phyloP scores from a whole-genome alignment of 2,113 vertebrate genomes.

The Lophius piscatorius region DNA sequence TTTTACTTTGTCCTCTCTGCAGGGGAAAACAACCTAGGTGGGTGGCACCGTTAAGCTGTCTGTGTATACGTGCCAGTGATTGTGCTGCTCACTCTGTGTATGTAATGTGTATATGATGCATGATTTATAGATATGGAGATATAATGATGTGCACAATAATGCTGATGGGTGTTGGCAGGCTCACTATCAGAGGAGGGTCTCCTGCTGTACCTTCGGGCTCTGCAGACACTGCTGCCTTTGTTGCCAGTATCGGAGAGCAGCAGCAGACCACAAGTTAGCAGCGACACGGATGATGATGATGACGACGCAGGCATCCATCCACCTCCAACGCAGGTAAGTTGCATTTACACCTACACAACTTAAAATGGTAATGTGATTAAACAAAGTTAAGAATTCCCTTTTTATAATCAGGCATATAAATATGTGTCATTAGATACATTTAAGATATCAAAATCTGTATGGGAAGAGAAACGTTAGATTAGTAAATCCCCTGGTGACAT shows the following conservation, averaged over 20 bases:
- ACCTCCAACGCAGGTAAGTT: conserved; percentile 77
- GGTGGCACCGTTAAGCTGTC: conserved; percentile 34
- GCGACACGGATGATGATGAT: conserved; percentile 97
- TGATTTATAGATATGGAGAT: conserved; percentile 22
- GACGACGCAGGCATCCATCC: conserved; percentile 81
- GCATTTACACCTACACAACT: background rate
- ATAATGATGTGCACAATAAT: background rate
- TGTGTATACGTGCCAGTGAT: background rate
- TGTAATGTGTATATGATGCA: background rate
- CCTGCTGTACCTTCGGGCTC: conserved; percentile 88
- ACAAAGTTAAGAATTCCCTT: no score
- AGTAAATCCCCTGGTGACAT: no score
- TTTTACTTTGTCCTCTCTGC: conserved; percentile 93
- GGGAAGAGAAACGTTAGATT: no score
- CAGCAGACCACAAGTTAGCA: conserved; percentile 82
- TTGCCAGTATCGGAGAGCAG: conserved; percentile 85
- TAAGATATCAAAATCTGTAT: no score
- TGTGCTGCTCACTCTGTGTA: background rate
- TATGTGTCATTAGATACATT: no score
- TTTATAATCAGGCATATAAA: no score
- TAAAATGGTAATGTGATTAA: no score
- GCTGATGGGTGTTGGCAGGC: conserved; percentile 72
- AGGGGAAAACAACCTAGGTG: conserved; percentile 90
- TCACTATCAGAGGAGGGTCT: conserved; percentile 92
- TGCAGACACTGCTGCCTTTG: conserved; percentile 89